Evolutionary conservation across 2,797 vertebrate species (phyloP).

Genomic region (Sebastes kiyomatsui): DNA sequence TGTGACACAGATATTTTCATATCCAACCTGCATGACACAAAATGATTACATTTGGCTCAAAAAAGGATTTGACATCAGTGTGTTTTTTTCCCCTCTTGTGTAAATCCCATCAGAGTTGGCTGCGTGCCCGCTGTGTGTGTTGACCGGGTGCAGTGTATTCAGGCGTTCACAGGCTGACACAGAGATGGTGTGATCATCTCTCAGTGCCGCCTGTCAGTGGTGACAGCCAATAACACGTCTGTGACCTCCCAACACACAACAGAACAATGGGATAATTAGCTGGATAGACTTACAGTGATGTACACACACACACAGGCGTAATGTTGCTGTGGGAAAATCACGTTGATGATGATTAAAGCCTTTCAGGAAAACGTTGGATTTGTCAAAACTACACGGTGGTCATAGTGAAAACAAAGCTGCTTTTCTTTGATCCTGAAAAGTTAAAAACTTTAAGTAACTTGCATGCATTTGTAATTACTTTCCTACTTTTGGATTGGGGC

Average conservation of each 20-base stretch:
- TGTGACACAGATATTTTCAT: constrained; percentile 41
- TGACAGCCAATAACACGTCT: constrained; percentile 58
- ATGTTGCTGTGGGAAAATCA: not conserved
- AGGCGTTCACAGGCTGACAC: constrained; percentile 17
- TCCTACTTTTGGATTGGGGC: not conserved
- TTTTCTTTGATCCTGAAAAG: not conserved
- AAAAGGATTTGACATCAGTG: constrained; percentile 40
- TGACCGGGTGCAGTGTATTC: constrained; percentile 22
- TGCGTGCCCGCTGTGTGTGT: constrained; percentile 30
- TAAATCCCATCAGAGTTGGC: constrained; percentile 54
- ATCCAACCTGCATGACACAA: constrained; percentile 36
- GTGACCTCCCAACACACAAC: constrained; percentile 57
- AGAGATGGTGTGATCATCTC: constrained; percentile 48
- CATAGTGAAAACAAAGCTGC: not conserved
- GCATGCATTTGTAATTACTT: not conserved
- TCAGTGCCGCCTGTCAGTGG: constrained; percentile 53
- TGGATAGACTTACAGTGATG: constrained; percentile 28
- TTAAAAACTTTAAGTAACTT: too few relatives aligned
- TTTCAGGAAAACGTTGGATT: not conserved
- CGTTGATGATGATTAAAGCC: not conserved
- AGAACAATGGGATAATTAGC: constrained; percentile 57
- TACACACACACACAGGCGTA: not conserved
- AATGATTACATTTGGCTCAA: constrained; percentile 48
- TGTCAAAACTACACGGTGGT: not conserved
- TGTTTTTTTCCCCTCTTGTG: constrained; percentile 14